Conservation (phyloP, 2,797 vertebrate species). For the Leucoraja ocellata region DNA sequence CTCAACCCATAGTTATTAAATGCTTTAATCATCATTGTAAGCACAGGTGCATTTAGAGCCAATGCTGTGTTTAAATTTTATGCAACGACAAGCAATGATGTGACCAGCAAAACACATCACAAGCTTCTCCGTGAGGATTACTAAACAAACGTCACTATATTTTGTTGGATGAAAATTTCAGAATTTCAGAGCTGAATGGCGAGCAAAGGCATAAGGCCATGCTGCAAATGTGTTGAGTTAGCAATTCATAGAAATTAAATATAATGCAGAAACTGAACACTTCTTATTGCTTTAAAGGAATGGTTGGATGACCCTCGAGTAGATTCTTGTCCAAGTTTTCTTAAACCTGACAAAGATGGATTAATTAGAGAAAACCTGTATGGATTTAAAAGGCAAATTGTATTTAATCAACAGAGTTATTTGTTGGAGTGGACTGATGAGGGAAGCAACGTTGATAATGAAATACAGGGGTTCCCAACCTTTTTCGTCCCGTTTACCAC, state of each 20-base stretch:
- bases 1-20: not conserved
- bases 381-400: too few species aligned
- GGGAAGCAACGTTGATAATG: too few species aligned
- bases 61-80: not conserved
- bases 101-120: not conserved
- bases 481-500: too few species aligned
- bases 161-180: not conserved
- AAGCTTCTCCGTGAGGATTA: not conserved
- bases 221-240: not conserved
- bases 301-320: too few species aligned
- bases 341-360: too few species aligned
- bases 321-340: not conserved
- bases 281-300: not conserved
- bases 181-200: not conserved
- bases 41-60: not conserved
- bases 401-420: too few species aligned
- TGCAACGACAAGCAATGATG: not conserved
- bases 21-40: not conserved
- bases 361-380: too few species aligned
- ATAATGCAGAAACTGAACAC: not conserved
- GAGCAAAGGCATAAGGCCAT: too few species aligned
- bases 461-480: too few species aligned
- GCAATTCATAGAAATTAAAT: not conserved
- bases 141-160: not conserved
- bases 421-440: too few species aligned